phyloP scores from a whole-genome alignment of 2,888 invertebrate species.

The Leptura quadrifasciata region DNA sequence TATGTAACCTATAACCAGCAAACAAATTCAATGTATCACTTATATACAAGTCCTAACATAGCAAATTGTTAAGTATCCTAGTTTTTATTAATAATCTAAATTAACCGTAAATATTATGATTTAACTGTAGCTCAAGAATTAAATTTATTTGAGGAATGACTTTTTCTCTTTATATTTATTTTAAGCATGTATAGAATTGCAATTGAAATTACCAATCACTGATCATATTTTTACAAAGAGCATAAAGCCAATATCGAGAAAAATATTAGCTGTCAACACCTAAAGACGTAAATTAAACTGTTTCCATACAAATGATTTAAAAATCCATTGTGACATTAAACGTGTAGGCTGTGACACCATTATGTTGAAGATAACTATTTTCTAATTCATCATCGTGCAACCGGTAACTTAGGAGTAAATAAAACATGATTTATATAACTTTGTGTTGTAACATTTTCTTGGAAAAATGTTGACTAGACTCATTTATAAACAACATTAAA shows the following conservation, averaged over 20 bases:
- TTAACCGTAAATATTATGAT: too few relatives aligned
- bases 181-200: too few relatives aligned
- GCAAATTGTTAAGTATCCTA: too few relatives aligned
- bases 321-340: not conserved
- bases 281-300: not conserved
- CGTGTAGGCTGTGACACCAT: conserved; percentile 1
- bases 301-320: not conserved
- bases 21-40: too few relatives aligned
- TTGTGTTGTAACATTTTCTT: not conserved
- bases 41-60: too few relatives aligned
- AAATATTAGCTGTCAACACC: not conserved
- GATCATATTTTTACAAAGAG: not conserved
- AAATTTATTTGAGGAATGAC: too few relatives aligned
- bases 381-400: conserved; percentile 4
- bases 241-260: not conserved
- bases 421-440: not conserved
- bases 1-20: too few relatives aligned
- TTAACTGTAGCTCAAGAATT: too few relatives aligned
- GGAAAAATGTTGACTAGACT: not conserved
- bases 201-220: too few relatives aligned
- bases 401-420: not conserved
- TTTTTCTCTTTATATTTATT: too few relatives aligned
- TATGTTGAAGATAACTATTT: conserved; percentile 1
- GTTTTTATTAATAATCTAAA: too few relatives aligned
- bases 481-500: too few relatives aligned